Base-by-base conservation (phyloP, 2,113 vertebrate genomes). In the Rhinichthys klamathensis region DNA sequence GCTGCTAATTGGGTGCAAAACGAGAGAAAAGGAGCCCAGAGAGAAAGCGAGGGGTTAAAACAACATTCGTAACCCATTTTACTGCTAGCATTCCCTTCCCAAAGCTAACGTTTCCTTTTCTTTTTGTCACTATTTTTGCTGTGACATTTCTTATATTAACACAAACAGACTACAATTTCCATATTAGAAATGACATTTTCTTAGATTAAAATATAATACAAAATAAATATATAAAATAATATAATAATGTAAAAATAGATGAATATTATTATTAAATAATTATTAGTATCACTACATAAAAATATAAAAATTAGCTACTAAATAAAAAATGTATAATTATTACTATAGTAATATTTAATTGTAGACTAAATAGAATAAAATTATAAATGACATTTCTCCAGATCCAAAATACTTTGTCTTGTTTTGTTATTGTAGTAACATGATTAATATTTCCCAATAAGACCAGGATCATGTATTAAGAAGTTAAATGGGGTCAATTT, bases 1-100 rank as follows among this genome's bases (percentile, higher is more conserved):
- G 25, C 49, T 32, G 27, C 74, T 77, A 56, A 77, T 77, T 77
- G 18, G 74, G 46, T 54, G 74, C 74, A 27, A 49, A 77, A 77
- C 16, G 4, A 32, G 49, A 75, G 72, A 49, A 49, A 27, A 15
- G 1, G 6, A n/a, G 41, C 16, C 41, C 8, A 72, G 8, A 74
- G 70, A 77, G 27, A 54, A 13, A 77, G 74, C 44, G 16, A 77
- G 74, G 21, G 27, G 18, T 18, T 56, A 30, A 77, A 46, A 73
- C 41, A 23, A 13, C n/a, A 25, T 25, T 13, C 7, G 3, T 61
- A 61, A 73, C 11, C 18, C 35, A 41, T 13, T 6, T 41, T 11
- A n/a, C 21, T 44, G 51, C 25, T 2, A 51, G 16, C 5, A 16
- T 18, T 54, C 6, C 5, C 16, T 54, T 54, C 16, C 46, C 0